These are phyloP conservation scores for Altica lythri DNA, from an alignment of 2,888 invertebrate genomes.

Conservation along the genomic window DNA sequence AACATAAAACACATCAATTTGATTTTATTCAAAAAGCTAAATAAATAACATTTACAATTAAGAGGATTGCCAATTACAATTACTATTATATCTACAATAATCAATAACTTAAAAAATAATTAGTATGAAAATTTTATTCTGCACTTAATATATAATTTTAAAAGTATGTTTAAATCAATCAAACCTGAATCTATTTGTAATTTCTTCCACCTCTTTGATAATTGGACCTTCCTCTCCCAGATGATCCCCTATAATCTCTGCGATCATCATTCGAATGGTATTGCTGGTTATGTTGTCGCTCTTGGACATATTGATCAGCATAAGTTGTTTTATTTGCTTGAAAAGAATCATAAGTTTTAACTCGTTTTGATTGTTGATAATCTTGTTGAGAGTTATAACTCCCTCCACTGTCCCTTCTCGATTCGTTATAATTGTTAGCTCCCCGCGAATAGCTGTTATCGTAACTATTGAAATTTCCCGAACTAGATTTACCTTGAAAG, in stretches of 20 bases:
- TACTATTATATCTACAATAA: too few relatives aligned
- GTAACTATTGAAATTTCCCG: constrained; percentile 36
- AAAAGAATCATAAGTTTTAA: constrained; percentile 56
- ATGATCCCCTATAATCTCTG: constrained; percentile 46
- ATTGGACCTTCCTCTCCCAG: constrained; percentile 31
- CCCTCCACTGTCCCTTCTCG: constrained; percentile 50
- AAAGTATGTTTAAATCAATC: too few relatives aligned
- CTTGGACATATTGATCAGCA: constrained; percentile 57
- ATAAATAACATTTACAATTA: too few relatives aligned
- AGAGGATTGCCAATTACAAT: too few relatives aligned
- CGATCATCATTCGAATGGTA: constrained; percentile 48
- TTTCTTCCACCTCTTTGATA: constrained; percentile 31
- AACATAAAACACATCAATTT: too few relatives aligned
- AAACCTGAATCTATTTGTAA: constrained; percentile 41
- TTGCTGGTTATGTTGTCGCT: constrained; percentile 55
- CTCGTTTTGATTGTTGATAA: constrained; percentile 52
- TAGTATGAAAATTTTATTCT: too few relatives aligned
- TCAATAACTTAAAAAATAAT: too few relatives aligned
- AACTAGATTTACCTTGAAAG: constrained; percentile 36
- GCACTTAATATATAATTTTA: too few relatives aligned
- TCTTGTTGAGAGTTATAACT: constrained; percentile 42
- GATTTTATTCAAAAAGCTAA: too few relatives aligned
- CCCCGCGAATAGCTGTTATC: constrained; percentile 46
- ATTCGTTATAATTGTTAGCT: constrained; percentile 54
- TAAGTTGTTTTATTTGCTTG: constrained; percentile 53